These are phyloP conservation scores for Sebastolobus altivelis DNA, from an alignment of 2,797 vertebrate species.

Conservation along the genomic window DNA sequence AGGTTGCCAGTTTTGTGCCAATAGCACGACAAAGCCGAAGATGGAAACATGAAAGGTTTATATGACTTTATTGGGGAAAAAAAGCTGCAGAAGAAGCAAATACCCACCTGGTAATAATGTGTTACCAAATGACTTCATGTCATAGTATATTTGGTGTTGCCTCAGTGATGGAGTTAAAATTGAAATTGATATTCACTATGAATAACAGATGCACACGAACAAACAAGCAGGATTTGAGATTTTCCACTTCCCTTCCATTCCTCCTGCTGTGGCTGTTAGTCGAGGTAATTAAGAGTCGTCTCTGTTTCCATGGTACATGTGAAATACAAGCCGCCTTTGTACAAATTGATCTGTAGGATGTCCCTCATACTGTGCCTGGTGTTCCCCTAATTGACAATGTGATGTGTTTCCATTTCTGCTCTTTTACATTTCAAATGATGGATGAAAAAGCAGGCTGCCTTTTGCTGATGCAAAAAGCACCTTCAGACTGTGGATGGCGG, in stretches of 20 bases:
- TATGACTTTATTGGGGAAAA: conserved; percentile 6
- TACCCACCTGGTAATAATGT: neutral
- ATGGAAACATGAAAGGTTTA: neutral
- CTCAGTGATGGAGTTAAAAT: conserved; percentile 31
- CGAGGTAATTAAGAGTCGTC: conserved; percentile 61
- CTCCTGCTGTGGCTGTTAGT: conserved; percentile 62
- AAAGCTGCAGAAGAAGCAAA: neutral
- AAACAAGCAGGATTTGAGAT: conserved; percentile 45
- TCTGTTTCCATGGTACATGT: conserved; percentile 62
- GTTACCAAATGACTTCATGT: conserved; percentile 2
- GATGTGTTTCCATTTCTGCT: conserved; percentile 72
- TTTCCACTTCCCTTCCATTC: conserved; percentile 49
- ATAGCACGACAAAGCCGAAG: conserved; percentile 30
- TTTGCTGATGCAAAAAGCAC: conserved; percentile 76
- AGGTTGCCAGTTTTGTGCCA: conserved; percentile 9
- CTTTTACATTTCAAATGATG: conserved; percentile 82
- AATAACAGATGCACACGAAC: conserved; percentile 37
- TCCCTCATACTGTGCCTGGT: conserved; percentile 55
- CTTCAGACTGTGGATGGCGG: conserved; percentile 73
- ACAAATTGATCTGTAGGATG: conserved; percentile 63
- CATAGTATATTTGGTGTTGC: conserved; percentile 8
- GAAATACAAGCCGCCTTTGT: conserved; percentile 66
- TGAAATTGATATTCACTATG: conserved; percentile 24
- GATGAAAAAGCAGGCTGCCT: conserved; percentile 68
- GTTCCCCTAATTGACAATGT: conserved; percentile 75